Evolutionary conservation across 1,140 invertebrate species (phyloP), one percentile per base, ranked within the genome.

Genomic region (Eriocheir sinensis): DNA sequence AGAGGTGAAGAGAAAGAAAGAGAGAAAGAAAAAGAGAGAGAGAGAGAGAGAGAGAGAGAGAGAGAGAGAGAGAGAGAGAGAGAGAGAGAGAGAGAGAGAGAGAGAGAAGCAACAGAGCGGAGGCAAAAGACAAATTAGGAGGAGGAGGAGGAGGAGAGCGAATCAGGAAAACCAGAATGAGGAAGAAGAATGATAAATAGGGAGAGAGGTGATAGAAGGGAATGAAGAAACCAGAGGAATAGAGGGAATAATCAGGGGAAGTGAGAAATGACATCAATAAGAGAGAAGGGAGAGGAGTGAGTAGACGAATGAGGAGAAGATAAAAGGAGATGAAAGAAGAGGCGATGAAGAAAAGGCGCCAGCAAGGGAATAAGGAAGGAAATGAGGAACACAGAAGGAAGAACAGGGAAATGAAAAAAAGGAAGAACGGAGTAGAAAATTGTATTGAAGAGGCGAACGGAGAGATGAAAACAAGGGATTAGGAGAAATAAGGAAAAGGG

Each of bases 11-110:
- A 72, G 48, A 72, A 30, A 91, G 48, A 91, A 48, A 91, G 89
- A 91, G 89, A 91, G 89, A 91, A 48, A 91, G 89, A 91, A 48
- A 91, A 48, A 91, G 89, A 91, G 89, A 91, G 89, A 91, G 89
- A 91, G 89, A 72, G n/a, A 60, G 89, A 60, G 53, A 72, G 89
- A 60, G 89, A 72, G 44, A 60, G 89, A 60, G 89, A 60, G 89
- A 60, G 53, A 60, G 89, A 91, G 53, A 72, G 53, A 72, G 89
- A 91, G 48, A 91, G 53, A 60, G 40, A 40, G 40, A 40, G 0
- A 36, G 44, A 72, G 89, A 72, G 34, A 40, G 48, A 60, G 53
- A 91, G 27, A 60, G 12, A 30, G 30, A 72, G 34, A 41, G 88
- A n/a, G 88, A 89, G 88, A 89, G n/a, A 32, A 83, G 32, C 9